Conservation (phyloP, 2,797 vertebrate genomes). For the Platalea minor region DNA sequence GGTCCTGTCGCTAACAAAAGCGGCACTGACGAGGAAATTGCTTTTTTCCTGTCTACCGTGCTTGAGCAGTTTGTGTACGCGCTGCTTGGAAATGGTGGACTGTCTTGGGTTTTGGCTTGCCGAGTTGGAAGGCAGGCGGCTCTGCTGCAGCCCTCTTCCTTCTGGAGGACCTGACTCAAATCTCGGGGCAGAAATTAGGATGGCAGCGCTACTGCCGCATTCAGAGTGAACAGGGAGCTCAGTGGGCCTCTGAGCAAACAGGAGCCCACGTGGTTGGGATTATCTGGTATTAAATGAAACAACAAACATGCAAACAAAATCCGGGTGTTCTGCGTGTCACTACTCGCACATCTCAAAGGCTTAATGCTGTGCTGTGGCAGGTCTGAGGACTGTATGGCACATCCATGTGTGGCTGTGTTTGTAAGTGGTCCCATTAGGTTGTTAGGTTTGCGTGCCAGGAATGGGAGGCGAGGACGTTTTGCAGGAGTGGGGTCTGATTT, state of each 20-base stretch:
- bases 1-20: neutral
- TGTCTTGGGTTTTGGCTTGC: neutral
- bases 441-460: rapidly evolving
- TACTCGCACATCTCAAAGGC: neutral
- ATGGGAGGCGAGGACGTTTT: neutral
- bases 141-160: neutral
- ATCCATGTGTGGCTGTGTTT: neutral
- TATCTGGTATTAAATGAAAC: neutral
- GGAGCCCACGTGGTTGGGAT: neutral
- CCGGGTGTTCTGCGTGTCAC: rapidly evolving
- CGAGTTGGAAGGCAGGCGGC: rapidly evolving
- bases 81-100: neutral
- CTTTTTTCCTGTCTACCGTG: neutral
- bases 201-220: rapidly evolving
- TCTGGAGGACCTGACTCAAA: neutral
- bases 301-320: neutral
- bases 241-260: neutral
- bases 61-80: rapidly evolving
- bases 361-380: rapidly evolving
- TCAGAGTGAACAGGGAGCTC: neutral
- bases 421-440: neutral
- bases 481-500: neutral
- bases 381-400: neutral
- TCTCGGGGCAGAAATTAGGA: neutral
- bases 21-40: neutral